Percentiles rank a stretch among this genome's conserved stretches.
Conservation (phyloP, 2,888 invertebrate species). For the Diaphora mendica region DNA sequence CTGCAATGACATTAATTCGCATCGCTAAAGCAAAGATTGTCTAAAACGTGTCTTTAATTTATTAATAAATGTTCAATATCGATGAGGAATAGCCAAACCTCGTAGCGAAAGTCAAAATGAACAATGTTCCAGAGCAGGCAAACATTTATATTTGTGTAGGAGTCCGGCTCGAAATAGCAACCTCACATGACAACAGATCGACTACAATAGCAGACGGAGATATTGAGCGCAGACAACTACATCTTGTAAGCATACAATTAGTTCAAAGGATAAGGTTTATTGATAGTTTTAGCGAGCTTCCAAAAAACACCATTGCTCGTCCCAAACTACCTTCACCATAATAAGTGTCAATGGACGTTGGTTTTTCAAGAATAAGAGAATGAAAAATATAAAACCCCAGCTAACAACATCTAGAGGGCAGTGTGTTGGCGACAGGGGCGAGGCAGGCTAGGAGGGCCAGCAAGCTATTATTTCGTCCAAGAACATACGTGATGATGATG, state of each 20-base stretch:
- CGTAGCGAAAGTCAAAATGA: slow-evolving; percentile 3
- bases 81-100: slow-evolving; percentile 7
- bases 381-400: neutral
- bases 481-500: too few species aligned
- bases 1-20: neutral
- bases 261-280: neutral
- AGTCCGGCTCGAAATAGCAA: slow-evolving; percentile 9
- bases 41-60: neutral
- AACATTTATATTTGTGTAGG: neutral
- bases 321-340: neutral
- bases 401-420: neutral
- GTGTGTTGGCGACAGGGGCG: neutral
- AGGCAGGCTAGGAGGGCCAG: too few species aligned
- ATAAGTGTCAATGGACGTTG: neutral
- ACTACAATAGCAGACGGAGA: slow-evolving; percentile 1
- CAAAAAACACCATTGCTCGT: neutral
- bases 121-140: neutral
- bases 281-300: neutral
- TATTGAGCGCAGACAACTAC: slow-evolving; percentile 14
- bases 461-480: too few species aligned
- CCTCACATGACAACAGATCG: slow-evolving; percentile 7
- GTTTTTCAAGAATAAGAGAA: neutral
- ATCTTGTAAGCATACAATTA: slow-evolving; percentile 4
- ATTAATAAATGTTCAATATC: neutral
- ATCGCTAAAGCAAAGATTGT: neutral